phyloP scores from a whole-genome alignment of 2,113 vertebrate genomes.

The Bufo bufo region DNA sequence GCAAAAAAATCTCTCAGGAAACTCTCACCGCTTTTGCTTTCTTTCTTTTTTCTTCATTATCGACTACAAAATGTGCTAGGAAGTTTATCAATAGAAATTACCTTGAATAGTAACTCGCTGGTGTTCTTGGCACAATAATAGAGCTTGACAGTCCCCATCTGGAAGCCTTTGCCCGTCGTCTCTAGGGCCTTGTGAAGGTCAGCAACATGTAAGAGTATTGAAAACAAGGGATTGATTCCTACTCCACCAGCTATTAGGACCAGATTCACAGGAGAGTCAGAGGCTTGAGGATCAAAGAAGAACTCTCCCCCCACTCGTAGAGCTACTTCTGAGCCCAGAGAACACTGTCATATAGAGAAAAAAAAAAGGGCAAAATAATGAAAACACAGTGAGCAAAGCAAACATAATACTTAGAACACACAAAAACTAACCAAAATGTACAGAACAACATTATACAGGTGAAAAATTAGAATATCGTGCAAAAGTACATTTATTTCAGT shows the following conservation, averaged over 20 bases:
- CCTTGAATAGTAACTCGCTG: conserved; percentile 90
- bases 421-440: background rate
- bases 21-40: background rate
- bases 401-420: background rate
- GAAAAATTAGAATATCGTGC: no score
- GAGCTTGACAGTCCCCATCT: conserved; percentile 77
- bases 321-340: conserved; percentile 81
- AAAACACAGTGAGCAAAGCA: background rate
- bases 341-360: conserved; percentile 73
- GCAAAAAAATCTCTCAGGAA: background rate
- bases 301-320: conserved; percentile 91
- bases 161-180: conserved; percentile 65
- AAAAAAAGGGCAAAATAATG: conserved; percentile 33
- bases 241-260: conserved; percentile 92
- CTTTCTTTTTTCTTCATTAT: background rate
- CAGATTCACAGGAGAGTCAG: conserved; percentile 79
- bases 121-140: conserved; percentile 88
- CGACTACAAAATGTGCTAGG: background rate
- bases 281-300: conserved; percentile 87
- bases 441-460: background rate
- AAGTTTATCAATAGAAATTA: conserved; percentile 61
- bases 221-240: conserved; percentile 94
- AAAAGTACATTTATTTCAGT: no score
- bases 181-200: conserved; percentile 76
- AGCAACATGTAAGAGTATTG: conserved; percentile 84